Percentiles rank a stretch among this genome's conserved stretches.
Evolutionary conservation across 1,140 invertebrate species (phyloP).

Genomic region (Achatina immaculata): DNA sequence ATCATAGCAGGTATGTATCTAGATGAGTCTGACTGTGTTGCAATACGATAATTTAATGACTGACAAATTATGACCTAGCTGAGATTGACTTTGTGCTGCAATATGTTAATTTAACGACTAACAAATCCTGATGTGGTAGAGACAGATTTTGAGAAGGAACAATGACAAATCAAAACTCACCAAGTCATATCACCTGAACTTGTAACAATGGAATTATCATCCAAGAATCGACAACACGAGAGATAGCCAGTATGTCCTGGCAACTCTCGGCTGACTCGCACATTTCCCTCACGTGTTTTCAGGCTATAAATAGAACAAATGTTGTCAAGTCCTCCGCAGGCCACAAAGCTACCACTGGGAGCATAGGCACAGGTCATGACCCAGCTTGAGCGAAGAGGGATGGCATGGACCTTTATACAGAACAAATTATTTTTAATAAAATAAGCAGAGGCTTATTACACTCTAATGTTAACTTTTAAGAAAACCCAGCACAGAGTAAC

Average conservation of each 20-base stretch:
- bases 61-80: too few species aligned
- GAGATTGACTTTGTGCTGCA: too few species aligned
- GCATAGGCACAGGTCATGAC: conserved; percentile 99
- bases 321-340: conserved; percentile 98
- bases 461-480: neutral
- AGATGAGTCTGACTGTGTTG: too few species aligned
- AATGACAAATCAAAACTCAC: too few species aligned
- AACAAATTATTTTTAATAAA: too few species aligned
- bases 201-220: conserved; percentile 99
- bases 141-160: too few species aligned
- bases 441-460: neutral
- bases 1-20: too few species aligned
- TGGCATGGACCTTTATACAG: conserved; percentile 84
- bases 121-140: too few species aligned
- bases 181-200: conserved; percentile 98
- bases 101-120: too few species aligned
- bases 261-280: conserved; percentile 90
- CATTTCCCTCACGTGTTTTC: conserved; percentile 97
- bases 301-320: conserved; percentile 94
- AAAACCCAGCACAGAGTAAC: too few species aligned
- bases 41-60: too few species aligned
- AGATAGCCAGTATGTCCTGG: conserved; percentile 98
- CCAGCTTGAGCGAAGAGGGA: conserved; percentile 96
- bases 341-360: conserved; percentile 95
- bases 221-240: conserved; percentile 97